Evolutionary conservation across 2,797 vertebrate genomes (phyloP).

Genomic region (Remorina albescens): DNA sequence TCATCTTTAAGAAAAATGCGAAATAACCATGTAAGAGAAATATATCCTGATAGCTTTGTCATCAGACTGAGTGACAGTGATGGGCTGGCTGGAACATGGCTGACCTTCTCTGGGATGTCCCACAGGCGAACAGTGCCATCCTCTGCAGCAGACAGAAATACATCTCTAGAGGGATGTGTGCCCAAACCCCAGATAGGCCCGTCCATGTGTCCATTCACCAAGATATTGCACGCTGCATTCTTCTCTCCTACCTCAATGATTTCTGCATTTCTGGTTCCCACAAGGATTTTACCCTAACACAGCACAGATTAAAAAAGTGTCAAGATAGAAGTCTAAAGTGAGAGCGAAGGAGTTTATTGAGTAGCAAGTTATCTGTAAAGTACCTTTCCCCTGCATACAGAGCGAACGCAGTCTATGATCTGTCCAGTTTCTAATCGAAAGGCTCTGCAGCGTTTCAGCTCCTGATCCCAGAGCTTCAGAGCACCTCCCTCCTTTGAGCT

Average conservation of each 20-base stretch:
- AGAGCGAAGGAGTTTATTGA: not conserved
- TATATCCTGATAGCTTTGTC: too few relatives aligned
- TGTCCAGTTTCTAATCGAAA: slow-evolving; percentile 95
- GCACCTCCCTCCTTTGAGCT: slow-evolving; percentile 97
- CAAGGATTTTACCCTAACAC: slow-evolving; percentile 94
- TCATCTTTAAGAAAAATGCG: not conserved
- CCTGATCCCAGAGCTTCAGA: slow-evolving; percentile 97
- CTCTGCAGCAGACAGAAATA: slow-evolving; percentile 96
- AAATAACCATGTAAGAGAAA: too few relatives aligned
- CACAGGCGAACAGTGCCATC: slow-evolving; percentile 96
- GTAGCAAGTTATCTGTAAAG: not conserved
- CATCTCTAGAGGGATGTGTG: slow-evolving; percentile 93
- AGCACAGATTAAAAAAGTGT: slow-evolving; percentile 3
- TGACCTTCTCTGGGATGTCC: slow-evolving; percentile 96
- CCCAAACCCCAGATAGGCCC: slow-evolving; percentile 95
- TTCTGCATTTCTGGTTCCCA: slow-evolving; percentile 95
- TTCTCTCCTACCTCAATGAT: slow-evolving; percentile 98
- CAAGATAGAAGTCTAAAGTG: not conserved
- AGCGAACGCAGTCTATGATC: slow-evolving; percentile 92
- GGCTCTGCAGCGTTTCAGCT: slow-evolving; percentile 95
- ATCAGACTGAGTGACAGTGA: not conserved
- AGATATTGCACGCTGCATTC: slow-evolving; percentile 95
- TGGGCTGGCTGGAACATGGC: not conserved
- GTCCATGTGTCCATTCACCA: slow-evolving; percentile 96
- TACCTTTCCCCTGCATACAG: slow-evolving; percentile 96